Conservation (phyloP, 2,113 vertebrate genomes). For the Arizona elegans region DNA sequence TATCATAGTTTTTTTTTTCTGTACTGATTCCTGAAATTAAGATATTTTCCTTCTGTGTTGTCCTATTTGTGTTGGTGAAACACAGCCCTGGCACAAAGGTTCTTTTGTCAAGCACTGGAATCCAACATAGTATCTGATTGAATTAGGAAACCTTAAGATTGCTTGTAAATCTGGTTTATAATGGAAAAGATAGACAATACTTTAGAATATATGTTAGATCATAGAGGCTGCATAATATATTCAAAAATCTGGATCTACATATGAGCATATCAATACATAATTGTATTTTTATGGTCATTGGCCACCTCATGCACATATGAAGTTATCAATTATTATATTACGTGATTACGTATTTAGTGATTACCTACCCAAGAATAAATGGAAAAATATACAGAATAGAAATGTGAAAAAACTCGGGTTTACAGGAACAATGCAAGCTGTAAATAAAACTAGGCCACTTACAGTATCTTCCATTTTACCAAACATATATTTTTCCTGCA, state of each 20-base stretch:
- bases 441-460: background rate
- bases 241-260: background rate
- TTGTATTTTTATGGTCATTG: background rate
- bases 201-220: background rate
- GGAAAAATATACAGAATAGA: background rate
- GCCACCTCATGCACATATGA: background rate
- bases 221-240: background rate
- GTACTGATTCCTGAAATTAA: background rate
- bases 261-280: background rate
- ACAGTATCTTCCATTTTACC: background rate
- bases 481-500: background rate
- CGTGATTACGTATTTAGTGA: background rate
- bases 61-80: background rate
- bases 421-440: background rate
- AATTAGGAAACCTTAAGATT: background rate
- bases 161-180: background rate
- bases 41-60: background rate
- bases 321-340: background rate
- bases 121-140: background rate
- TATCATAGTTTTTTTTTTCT: background rate
- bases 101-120: background rate
- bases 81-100: background rate
- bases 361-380: background rate
- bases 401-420: background rate
- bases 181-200: background rate